Evolutionary conservation across 37 sponge, comb jelly and placozoan genomes (phyloP), one percentile per base, ranked within the genome.

Genomic region (Beroe ovata): DNA sequence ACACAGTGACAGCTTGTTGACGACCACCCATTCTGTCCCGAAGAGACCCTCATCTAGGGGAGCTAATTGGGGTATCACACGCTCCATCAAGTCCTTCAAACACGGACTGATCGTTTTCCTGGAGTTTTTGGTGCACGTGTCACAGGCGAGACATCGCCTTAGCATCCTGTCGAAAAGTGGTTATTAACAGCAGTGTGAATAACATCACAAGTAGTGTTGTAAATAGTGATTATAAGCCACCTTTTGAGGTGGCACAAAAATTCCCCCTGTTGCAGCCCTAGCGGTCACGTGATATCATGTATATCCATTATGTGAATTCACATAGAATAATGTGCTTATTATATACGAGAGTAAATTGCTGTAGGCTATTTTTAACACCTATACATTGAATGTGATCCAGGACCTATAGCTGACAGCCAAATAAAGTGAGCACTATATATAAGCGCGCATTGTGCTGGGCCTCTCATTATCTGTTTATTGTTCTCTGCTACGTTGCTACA

Each of bases 21-120:
- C 84, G 47, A 77, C 54, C 28, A 77, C 84, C 84, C 84, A 77
- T 25, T 77, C 84, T 0, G 84, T 41, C 4, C 84, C 84, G 33
- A 77, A 77, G 54, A 77, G 84, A 6, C 54, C 54, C 22, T 39
- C 54, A 29, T 77, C 84, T 54, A 77, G 84, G 42, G 84, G 41
- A 8, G 42, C 21, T 20, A 77, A 23, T 3, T 28, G 41, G 22
- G 84, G 84, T 35, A 77, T 42, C 28, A 77, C 84, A 8, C 38
- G 26, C 16, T 8, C 42, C 84, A 77, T 77, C 54, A 77, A 77
- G 54, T 77, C 84, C 2, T 20, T 35, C 38, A 23, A 11, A n/a
- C 47, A 54, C n/a, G 84, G 84, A 35, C 38, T 77, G 0, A 77
- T 77, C 8, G 84, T 77, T 8, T 30, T 30, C 22, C 84, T 22